Evolutionary conservation across 2,888 invertebrate genomes (phyloP).

Genomic region (Meganola albula): DNA sequence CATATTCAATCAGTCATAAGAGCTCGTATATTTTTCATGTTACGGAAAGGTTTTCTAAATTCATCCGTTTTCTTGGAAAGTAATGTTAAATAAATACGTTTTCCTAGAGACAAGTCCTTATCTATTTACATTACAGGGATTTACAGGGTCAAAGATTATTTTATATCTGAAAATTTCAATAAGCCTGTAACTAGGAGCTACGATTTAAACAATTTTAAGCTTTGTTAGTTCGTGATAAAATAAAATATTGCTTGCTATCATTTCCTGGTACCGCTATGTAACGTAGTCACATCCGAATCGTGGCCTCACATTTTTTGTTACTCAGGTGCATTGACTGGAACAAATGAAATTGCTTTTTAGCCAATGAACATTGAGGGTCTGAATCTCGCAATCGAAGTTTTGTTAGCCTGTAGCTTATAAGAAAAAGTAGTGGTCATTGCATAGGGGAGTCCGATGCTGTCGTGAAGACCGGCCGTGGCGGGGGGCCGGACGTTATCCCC

Average conservation of each 20-base stretch:
- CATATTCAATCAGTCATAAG: constrained; percentile 11
- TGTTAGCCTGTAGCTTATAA: constrained; percentile 36
- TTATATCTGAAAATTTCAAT: no score
- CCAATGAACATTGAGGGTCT: constrained; percentile 50
- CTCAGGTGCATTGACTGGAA: constrained; percentile 57
- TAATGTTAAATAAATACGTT: constrained; percentile 2
- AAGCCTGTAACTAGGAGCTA: no score
- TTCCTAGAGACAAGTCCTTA: no score
- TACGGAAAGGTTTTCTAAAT: constrained; percentile 3
- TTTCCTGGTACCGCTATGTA: constrained; percentile 26
- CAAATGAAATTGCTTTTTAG: constrained; percentile 39
- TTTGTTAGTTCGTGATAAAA: no score
- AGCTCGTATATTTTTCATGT: constrained; percentile 11
- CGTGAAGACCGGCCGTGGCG: constrained; percentile 71
- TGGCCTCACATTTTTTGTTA: constrained; percentile 48
- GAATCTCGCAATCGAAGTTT: constrained; percentile 55
- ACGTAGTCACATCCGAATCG: constrained; percentile 21
- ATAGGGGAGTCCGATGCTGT: constrained; percentile 72
- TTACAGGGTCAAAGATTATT: no score
- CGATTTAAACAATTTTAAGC: no score
- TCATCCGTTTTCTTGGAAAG: no score
- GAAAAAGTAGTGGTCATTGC: background rate
- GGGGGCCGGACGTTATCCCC: constrained; percentile 73
- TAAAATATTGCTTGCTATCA: no score
- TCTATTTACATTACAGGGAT: no score